These are phyloP conservation scores for Gibbula magus DNA, from an alignment of 2,888 invertebrate genomes.

Conservation along the genomic window DNA sequence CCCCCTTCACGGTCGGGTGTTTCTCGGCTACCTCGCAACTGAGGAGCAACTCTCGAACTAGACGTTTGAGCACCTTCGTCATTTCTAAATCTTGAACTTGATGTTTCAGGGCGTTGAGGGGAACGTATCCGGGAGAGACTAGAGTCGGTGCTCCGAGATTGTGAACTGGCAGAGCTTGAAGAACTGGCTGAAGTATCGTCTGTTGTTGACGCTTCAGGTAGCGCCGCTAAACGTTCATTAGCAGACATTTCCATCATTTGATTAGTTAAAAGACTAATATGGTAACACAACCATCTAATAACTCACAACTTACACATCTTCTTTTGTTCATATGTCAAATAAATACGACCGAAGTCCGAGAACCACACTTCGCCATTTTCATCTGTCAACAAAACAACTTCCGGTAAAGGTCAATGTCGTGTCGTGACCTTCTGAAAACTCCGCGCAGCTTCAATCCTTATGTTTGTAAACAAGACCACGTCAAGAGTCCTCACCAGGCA, in stretches of 20 bases:
- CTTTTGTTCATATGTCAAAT: background rate
- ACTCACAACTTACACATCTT: too few relatives aligned
- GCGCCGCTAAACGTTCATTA: background rate
- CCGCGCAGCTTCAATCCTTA: background rate
- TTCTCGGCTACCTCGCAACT: background rate
- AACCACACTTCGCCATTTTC: constrained; percentile 9
- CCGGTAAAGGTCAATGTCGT: constrained; percentile 11
- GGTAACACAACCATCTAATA: background rate
- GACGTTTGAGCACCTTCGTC: background rate
- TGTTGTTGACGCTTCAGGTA: background rate
- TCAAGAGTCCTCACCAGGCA: too few relatives aligned
- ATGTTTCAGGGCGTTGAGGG: background rate
- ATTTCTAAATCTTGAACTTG: background rate
- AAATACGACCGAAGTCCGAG: background rate
- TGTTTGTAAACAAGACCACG: too few relatives aligned
- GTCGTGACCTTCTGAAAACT: background rate
- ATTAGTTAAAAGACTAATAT: background rate
- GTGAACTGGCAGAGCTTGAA: background rate
- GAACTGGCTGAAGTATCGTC: background rate
- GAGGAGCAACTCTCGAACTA: background rate
- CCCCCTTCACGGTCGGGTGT: background rate
- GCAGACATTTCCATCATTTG: background rate
- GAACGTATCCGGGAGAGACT: too few relatives aligned
- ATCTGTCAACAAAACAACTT: constrained; percentile 10
- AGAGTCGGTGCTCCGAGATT: background rate